Evolutionary conservation across 1,140 invertebrate species (phyloP), one percentile per base, ranked within the genome.

Genomic region (Diachasma alloeum): DNA sequence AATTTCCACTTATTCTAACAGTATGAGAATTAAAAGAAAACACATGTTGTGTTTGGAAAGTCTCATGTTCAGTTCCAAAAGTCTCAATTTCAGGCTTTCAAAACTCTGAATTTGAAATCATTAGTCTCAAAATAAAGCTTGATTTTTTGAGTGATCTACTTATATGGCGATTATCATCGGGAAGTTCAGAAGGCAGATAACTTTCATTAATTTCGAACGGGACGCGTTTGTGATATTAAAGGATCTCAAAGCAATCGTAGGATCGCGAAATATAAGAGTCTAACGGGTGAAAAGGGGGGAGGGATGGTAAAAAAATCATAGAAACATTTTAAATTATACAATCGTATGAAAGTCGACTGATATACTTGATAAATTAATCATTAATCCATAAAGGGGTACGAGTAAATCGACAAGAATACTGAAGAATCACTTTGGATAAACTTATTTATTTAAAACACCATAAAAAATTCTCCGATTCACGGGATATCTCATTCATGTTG

Each of bases 191-290:
- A 70, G 17, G 15, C 36, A 46, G 69, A 71, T 70, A 39, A 46
- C 76, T 36, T 44, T n/a, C 9, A 75, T 75, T 37, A 46, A 39
- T 22, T 19, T 70, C 63, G 48, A 26, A 19, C 44, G 59, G 79
- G 76, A 83, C 80, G 81, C 79, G 83, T 87, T 87, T 63, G 85
- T 87, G 85, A 87, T 87, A 86, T 85, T 84, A 82, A 87, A 81
- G 84, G 84, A 87, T 87, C 86, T 87, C 86, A 86, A 86, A 86
- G 82, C 84, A 87, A 85, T 83, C 80, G 81, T 84, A 86, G 80
- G 79, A 80, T 84, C 80, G 83, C 79, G 63, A 81, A 63, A 77
- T 79, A 79, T 71, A 74, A 13, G 72, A 72, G 67, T 67, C 67
- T 59, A 42, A 77, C 56, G 71, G 66, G 59, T 72, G 67, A 48